These are phyloP conservation scores for Helicolenus hilgendorfi DNA, from an alignment of 2,797 vertebrate species.

Conservation along the genomic window DNA sequence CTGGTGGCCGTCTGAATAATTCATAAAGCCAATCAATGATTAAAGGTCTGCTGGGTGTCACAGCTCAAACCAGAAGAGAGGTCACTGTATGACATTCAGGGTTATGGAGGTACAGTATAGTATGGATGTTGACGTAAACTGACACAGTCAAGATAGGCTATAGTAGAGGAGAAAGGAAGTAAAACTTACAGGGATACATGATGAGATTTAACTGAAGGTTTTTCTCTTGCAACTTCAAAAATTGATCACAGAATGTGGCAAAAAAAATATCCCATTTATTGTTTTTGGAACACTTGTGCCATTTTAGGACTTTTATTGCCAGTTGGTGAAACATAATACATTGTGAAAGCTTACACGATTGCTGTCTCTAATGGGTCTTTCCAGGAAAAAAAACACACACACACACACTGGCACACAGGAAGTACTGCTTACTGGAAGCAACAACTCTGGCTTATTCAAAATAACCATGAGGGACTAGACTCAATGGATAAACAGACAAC, in stretches of 20 bases:
- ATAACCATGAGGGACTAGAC: background rate
- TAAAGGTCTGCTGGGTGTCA: constrained; percentile 76
- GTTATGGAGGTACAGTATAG: background rate
- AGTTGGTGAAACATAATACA: background rate
- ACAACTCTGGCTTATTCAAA: constrained; percentile 2
- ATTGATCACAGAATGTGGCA: background rate
- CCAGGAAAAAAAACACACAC: background rate
- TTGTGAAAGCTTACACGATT: background rate
- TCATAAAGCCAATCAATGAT: constrained; percentile 81
- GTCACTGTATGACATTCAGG: constrained; percentile 4
- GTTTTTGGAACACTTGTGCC: background rate
- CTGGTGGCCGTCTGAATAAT: constrained; percentile 73
- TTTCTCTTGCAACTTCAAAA: background rate
- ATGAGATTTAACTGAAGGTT: background rate
- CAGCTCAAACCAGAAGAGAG: constrained; percentile 29
- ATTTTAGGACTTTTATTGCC: background rate
- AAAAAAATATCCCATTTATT: background rate
- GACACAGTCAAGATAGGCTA: background rate
- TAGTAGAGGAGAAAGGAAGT: background rate
- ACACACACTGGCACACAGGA: constrained; percentile 3
- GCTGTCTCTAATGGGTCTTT: constrained; percentile 7
- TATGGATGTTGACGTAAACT: background rate
- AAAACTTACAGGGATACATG: background rate
- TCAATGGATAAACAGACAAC: background rate
- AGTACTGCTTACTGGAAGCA: constrained; percentile 34